Percentiles rank a stretch among this genome's conserved stretches.
Evolutionary conservation across 2,113 vertebrate species (phyloP).

Genomic region (Eretmochelys imbricata): DNA sequence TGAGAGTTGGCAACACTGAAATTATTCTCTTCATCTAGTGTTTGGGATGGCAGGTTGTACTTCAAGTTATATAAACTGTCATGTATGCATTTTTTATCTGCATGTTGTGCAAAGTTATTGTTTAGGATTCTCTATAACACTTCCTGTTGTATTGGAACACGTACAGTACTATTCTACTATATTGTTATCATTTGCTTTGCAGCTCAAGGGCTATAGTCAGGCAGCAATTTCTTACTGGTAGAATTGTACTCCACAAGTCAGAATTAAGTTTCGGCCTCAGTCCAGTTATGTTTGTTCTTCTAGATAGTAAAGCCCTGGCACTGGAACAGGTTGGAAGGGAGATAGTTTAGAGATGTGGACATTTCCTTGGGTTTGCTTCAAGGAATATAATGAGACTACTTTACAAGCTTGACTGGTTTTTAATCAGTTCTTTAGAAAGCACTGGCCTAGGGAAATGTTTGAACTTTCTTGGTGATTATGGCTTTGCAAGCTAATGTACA

Average conservation of each 20-base stretch:
- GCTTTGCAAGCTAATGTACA: neutral
- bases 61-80: neutral
- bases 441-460: slow-evolving; percentile 32
- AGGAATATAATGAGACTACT: neutral
- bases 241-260: slow-evolving; percentile 17
- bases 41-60: slow-evolving; percentile 19
- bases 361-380: neutral
- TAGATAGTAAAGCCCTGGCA: slow-evolving; percentile 12
- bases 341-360: neutral
- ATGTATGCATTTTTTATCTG: slow-evolving; percentile 26
- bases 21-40: neutral
- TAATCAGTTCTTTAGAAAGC: slow-evolving; percentile 20
- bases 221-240: slow-evolving; percentile 25
- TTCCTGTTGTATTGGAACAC: neutral
- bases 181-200: slow-evolving; percentile 62
- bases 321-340: neutral
- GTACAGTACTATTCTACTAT: slow-evolving; percentile 36
- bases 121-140: slow-evolving; percentile 58
- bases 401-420: slow-evolving; percentile 17
- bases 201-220: slow-evolving; percentile 52
- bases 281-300: slow-evolving; percentile 27
- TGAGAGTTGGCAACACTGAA: neutral
- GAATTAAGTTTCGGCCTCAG: neutral
- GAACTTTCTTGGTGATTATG: slow-evolving; percentile 15
- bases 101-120: neutral